These are phyloP conservation scores for Caloenas nicobarica DNA, from an alignment of 2,113 vertebrate species.

Conservation along the genomic window DNA sequence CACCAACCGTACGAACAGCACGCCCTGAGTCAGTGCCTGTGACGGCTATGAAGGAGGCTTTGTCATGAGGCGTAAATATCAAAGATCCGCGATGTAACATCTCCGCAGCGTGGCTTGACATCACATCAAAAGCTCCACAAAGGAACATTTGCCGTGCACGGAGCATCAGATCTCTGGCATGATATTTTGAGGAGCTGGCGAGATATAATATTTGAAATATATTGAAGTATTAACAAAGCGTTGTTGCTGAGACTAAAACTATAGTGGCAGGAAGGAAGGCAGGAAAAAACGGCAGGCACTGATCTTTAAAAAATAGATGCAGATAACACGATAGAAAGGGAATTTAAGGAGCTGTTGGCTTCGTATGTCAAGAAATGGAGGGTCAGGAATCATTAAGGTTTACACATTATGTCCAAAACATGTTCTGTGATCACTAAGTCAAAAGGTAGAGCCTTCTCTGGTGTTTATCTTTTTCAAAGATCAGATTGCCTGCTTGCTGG, in stretches of 20 bases:
- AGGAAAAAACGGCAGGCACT: not conserved
- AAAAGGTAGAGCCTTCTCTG: not conserved
- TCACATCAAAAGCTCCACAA: conserved; percentile 42
- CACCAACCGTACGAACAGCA: not conserved
- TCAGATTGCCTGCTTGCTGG: not conserved
- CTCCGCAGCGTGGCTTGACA: not conserved
- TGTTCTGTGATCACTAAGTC: not conserved
- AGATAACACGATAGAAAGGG: not conserved
- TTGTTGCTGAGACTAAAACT: not conserved
- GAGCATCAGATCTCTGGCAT: not conserved
- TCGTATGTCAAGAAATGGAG: not conserved
- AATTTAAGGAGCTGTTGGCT: not conserved
- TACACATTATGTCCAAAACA: accelerated
- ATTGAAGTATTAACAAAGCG: not conserved
- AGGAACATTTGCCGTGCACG: not conserved
- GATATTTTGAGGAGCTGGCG: not conserved
- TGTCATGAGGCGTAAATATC: not conserved
- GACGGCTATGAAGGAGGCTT: conserved; percentile 48
- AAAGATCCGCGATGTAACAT: conserved; percentile 18
- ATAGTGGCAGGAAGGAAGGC: not conserved
- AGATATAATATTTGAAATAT: not conserved
- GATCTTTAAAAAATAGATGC: not conserved
- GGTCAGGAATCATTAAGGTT: not conserved
- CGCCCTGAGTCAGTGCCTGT: conserved; percentile 32
- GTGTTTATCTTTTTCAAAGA: not conserved